Conservation (phyloP, 2,113 vertebrate species). For the Bombycilla garrulus region DNA sequence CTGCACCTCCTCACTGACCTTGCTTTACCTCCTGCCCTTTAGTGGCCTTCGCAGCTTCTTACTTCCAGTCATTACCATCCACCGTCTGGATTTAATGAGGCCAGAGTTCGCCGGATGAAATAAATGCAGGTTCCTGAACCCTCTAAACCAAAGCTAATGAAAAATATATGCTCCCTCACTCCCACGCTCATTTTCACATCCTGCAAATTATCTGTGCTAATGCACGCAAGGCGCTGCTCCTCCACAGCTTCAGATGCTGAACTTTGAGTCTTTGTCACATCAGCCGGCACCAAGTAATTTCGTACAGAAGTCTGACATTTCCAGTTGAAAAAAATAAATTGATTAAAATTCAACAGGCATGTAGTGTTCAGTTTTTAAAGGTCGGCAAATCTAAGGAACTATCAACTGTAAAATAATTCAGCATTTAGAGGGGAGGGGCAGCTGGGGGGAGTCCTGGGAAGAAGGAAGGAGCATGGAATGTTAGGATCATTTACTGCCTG, state of each 20-base stretch:
- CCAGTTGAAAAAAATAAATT: conserved; percentile 82
- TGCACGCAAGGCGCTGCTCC: conserved; percentile 50
- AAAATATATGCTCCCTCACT: conserved; percentile 70
- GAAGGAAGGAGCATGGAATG: not conserved
- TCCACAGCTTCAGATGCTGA: conserved; percentile 71
- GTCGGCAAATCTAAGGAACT: conserved; percentile 75
- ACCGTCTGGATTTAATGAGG: conserved; percentile 43
- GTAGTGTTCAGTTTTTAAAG: conserved; percentile 79
- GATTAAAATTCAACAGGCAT: conserved; percentile 82
- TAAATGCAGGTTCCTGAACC: conserved; percentile 46
- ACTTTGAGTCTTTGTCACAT: conserved; percentile 79
- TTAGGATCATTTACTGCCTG: conserved; percentile 43
- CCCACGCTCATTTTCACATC: conserved; percentile 62
- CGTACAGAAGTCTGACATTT: conserved; percentile 80
- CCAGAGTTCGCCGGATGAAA: conserved; percentile 31
- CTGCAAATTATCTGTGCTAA: conserved; percentile 70
- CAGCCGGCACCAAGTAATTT: conserved; percentile 72
- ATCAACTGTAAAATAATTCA: conserved; percentile 81
- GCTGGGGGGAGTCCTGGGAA: not conserved
- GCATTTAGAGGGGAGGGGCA: conserved; percentile 67
- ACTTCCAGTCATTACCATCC: conserved; percentile 43
- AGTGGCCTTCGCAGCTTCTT: not conserved
- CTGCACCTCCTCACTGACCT: not conserved
- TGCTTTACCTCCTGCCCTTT: conserved; percentile 1
- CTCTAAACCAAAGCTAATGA: conserved; percentile 69